phyloP scores from a whole-genome alignment of 2,888 invertebrate species.

The Mesorhabditis spiculigera region DNA sequence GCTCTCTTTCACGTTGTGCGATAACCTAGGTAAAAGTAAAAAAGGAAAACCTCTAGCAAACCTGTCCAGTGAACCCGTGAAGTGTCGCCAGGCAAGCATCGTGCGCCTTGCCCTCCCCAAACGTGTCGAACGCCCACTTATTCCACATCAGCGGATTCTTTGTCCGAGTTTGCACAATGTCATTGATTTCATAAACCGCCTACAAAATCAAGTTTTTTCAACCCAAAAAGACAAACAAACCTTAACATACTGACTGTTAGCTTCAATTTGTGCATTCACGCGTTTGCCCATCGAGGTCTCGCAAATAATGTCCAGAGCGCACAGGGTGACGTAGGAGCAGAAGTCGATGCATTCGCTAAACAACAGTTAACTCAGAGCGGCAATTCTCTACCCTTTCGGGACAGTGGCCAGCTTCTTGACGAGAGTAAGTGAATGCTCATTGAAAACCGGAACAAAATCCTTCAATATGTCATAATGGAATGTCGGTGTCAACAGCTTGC shows the following conservation, averaged over 20 bases:
- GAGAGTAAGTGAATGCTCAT: constrained; percentile 61
- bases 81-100: constrained; percentile 66
- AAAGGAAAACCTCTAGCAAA: constrained; percentile 32
- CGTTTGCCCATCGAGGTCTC: constrained; percentile 82
- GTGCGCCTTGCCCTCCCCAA: constrained; percentile 65
- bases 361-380: constrained; percentile 11
- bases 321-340: constrained; percentile 61
- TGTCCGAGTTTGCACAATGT: constrained; percentile 58
- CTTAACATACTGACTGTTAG: not conserved
- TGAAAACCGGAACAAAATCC: constrained; percentile 63
- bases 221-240: constrained; percentile 7
- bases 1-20: constrained; percentile 37
- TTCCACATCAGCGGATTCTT: constrained; percentile 60
- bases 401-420: constrained; percentile 46
- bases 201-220: constrained; percentile 4
- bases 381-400: not conserved
- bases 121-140: constrained; percentile 55
- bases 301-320: constrained; percentile 66
- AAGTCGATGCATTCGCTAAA: constrained; percentile 37
- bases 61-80: constrained; percentile 67
- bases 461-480: constrained; percentile 65
- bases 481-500: constrained; percentile 64
- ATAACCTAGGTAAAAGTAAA: constrained; percentile 33
- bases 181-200: constrained; percentile 57
- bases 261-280: constrained; percentile 70